Percentiles rank a stretch among this genome's conserved stretches.
Conservation (phyloP, 2,797 vertebrate genomes). For the Gephyroberyx darwinii region DNA sequence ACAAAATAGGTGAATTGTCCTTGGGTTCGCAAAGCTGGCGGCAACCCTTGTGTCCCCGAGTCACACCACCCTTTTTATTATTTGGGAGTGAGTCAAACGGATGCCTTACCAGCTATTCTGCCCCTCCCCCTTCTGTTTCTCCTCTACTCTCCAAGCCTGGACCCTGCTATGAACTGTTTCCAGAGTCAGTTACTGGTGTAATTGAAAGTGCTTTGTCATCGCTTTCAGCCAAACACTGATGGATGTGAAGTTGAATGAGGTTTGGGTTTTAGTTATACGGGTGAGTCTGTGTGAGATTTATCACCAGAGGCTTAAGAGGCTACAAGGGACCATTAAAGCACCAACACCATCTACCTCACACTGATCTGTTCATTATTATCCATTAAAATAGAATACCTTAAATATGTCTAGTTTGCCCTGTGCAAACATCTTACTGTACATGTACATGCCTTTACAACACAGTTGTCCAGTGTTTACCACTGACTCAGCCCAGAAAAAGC, state of each 20-base stretch:
- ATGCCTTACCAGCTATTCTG: slow-evolving; percentile 76
- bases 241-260: slow-evolving; percentile 93
- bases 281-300: slow-evolving; percentile 88
- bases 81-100: slow-evolving; percentile 79
- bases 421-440: slow-evolving; percentile 46
- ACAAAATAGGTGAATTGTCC: slow-evolving; percentile 85
- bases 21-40: slow-evolving; percentile 75
- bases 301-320: slow-evolving; percentile 85
- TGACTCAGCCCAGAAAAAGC: slow-evolving; percentile 8
- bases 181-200: slow-evolving; percentile 87
- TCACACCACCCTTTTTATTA: slow-evolving; percentile 80
- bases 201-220: slow-evolving; percentile 92
- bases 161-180: slow-evolving; percentile 86
- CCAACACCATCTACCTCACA: slow-evolving; percentile 72
- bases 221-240: slow-evolving; percentile 91
- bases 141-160: slow-evolving; percentile 64
- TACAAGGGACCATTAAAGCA: slow-evolving; percentile 86
- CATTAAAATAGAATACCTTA: slow-evolving; percentile 80
- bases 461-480: slow-evolving; percentile 31
- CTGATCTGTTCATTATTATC: slow-evolving; percentile 83
- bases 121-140: slow-evolving; percentile 71
- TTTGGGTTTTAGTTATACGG: slow-evolving; percentile 93
- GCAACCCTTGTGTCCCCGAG: slow-evolving; percentile 77
- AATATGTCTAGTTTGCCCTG: slow-evolving; percentile 71
- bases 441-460: slow-evolving; percentile 44